phyloP scores from a whole-genome alignment of 2,888 invertebrate genomes.

The Harpagoxenus sublaevis region DNA sequence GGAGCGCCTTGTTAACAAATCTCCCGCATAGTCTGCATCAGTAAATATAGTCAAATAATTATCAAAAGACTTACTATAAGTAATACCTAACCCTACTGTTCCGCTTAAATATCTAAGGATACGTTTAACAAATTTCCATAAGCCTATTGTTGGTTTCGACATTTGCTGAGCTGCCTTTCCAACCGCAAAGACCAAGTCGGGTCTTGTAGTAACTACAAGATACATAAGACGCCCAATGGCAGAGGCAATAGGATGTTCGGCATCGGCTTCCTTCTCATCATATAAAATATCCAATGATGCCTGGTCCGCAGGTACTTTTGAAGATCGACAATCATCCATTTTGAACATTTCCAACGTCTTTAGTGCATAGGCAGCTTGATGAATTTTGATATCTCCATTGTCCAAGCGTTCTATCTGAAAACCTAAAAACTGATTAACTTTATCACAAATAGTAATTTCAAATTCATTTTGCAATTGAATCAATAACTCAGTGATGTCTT shows the following conservation, averaged over 20 bases:
- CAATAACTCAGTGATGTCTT: constrained; percentile 15
- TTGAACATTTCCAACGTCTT: constrained; percentile 8
- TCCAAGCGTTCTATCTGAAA: constrained; percentile 17
- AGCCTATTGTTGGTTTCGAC: constrained; percentile 17
- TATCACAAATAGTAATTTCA: constrained; percentile 1
- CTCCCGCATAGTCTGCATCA: constrained; percentile 44
- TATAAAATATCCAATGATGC: not conserved
- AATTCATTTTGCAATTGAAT: constrained; percentile 5
- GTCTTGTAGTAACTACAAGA: constrained; percentile 27
- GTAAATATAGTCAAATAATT: constrained; percentile 8
- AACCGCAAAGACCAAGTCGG: constrained; percentile 27
- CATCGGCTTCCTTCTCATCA: not conserved
- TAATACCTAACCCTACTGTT: constrained; percentile 18
- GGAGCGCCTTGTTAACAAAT: constrained; percentile 9
- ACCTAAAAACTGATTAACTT: constrained; percentile 17
- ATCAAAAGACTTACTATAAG: not conserved
- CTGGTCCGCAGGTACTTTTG: not conserved
- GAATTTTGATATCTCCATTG: constrained; percentile 14
- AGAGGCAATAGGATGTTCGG: not conserved
- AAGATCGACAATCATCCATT: not conserved
- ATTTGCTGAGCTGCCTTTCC: constrained; percentile 19
- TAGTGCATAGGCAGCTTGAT: constrained; percentile 25
- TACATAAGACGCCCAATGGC: constrained; percentile 26
- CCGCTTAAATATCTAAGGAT: constrained; percentile 31
- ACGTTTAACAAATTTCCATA: constrained; percentile 44